These are phyloP conservation scores for Petaurus breviceps DNA, from an alignment of 2,113 vertebrate species.

Conservation along the genomic window DNA sequence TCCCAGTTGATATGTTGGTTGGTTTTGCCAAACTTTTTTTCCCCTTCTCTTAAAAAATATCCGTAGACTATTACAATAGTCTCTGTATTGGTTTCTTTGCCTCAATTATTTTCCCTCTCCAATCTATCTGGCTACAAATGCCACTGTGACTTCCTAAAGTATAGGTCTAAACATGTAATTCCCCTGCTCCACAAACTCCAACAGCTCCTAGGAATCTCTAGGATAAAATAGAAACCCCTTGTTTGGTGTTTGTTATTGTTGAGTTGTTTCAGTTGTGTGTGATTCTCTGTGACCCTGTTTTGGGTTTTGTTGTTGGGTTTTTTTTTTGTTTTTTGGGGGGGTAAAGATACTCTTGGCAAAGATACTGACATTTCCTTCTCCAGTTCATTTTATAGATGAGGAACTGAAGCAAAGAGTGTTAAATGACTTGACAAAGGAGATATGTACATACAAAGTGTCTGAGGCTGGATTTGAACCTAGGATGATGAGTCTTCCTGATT, in stretches of 20 bases:
- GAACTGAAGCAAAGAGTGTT: too few species aligned
- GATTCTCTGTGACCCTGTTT: too few species aligned
- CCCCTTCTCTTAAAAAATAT: not conserved
- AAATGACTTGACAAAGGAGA: too few species aligned
- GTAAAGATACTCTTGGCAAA: too few species aligned
- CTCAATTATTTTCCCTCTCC: not conserved
- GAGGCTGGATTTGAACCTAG: too few species aligned
- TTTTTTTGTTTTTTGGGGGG: too few species aligned
- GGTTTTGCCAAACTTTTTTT: not conserved
- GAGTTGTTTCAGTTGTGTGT: too few species aligned
- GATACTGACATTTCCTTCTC: too few species aligned
- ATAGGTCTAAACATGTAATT: not conserved
- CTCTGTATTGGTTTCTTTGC: not conserved
- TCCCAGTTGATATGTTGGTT: not conserved
- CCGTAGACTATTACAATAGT: not conserved
- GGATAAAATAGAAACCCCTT: not conserved
- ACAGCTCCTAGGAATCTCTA: not conserved
- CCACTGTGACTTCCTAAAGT: not conserved
- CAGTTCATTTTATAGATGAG: too few species aligned
- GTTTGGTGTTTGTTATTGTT: not conserved
- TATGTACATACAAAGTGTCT: too few species aligned
- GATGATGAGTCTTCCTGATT: too few species aligned
- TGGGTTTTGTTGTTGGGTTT: too few species aligned
- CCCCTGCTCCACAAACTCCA: not conserved
- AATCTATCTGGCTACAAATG: not conserved